Evolutionary conservation across 2,888 invertebrate species (phyloP).

Genomic region (Apodemia duryi): DNA sequence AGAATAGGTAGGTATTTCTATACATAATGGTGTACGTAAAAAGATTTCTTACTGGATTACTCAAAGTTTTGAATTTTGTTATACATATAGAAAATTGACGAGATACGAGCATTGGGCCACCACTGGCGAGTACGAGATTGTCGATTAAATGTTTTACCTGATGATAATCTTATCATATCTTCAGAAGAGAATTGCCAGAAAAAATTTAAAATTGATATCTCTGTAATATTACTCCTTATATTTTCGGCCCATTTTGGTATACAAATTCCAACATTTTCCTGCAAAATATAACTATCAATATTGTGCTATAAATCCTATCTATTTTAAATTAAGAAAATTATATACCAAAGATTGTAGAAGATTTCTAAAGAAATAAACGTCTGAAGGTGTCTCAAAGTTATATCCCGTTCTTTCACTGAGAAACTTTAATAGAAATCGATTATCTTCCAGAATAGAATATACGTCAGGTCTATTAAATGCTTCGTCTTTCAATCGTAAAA

Average conservation of each 20-base stretch:
- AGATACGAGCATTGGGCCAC: no score
- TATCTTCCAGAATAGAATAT: constrained; percentile 43
- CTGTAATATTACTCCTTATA: constrained; percentile 10
- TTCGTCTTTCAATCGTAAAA: constrained; percentile 45
- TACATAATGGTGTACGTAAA: no score
- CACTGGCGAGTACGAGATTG: no score
- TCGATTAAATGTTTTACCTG: background rate
- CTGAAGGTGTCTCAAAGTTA: constrained; percentile 57
- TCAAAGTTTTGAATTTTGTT: no score
- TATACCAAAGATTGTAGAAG: constrained; percentile 67
- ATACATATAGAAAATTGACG: no score
- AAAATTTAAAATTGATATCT: background rate
- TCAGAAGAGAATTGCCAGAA: background rate
- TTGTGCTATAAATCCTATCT: background rate
- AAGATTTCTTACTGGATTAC: no score
- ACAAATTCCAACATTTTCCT: constrained; percentile 45
- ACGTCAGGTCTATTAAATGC: constrained; percentile 50
- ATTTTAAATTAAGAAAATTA: constrained; percentile 16
- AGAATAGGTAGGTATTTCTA: no score
- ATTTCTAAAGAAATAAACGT: constrained; percentile 68
- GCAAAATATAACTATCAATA: constrained; percentile 31
- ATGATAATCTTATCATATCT: background rate
- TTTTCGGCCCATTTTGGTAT: constrained; percentile 42
- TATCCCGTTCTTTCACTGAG: constrained; percentile 51
- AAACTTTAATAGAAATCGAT: constrained; percentile 45